These are phyloP conservation scores for Sarcophaga bullata DNA, from an alignment of 1,140 invertebrate genomes.

Conservation along the genomic window DNA sequence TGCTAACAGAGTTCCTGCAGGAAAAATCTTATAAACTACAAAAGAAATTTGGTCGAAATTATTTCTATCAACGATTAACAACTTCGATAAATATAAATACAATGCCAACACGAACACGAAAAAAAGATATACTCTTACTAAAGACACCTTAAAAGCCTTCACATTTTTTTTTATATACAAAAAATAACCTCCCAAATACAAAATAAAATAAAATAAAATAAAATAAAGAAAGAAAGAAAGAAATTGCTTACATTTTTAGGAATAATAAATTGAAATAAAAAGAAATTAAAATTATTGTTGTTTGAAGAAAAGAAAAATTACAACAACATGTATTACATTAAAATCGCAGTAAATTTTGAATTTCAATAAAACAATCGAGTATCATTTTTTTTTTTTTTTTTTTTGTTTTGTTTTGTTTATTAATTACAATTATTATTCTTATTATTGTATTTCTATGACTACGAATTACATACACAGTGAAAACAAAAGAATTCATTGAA, in stretches of 20 bases:
- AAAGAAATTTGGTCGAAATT: conserved; percentile 61
- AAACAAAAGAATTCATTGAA: conserved; percentile 15
- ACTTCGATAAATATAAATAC: conserved; percentile 36
- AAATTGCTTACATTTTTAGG: conserved; percentile 46
- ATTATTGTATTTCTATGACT: background rate
- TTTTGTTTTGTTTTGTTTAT: no score
- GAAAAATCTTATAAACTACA: conserved; percentile 62
- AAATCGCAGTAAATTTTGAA: background rate
- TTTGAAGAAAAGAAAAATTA: conserved; percentile 39
- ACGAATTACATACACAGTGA: background rate
- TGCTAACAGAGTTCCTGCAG: conserved; percentile 62
- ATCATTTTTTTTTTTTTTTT: no score
- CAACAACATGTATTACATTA: conserved; percentile 27
- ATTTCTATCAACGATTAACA: conserved; percentile 63
- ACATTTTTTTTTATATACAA: conserved; percentile 16
- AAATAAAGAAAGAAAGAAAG: conserved; percentile 48
- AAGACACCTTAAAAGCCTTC: conserved; percentile 52
- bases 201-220: conserved; percentile 44
- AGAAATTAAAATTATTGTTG: conserved; percentile 6
- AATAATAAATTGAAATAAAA: conserved; percentile 32
- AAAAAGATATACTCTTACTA: conserved; percentile 63
- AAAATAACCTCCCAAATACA: conserved; percentile 8
- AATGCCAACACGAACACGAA: conserved; percentile 57
- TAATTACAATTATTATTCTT: background rate
- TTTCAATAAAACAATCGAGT: no score